Conservation (phyloP, 2,888 invertebrate species). For the Yponomeuta sedellus region DNA sequence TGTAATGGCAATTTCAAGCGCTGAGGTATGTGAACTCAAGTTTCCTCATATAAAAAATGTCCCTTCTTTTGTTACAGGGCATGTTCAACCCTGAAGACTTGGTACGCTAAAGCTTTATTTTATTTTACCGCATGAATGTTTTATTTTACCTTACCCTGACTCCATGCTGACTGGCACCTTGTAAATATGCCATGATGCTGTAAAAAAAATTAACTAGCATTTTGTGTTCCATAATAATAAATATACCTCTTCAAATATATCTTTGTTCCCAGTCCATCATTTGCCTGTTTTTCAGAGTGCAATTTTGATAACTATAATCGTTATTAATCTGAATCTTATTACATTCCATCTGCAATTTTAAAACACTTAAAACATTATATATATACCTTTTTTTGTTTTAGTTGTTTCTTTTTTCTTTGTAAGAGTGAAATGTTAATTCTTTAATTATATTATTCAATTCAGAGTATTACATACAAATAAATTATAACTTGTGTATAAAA, state of each 20-base stretch:
- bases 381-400: not conserved
- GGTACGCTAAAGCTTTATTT: constrained; percentile 64
- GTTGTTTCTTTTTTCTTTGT: not conserved
- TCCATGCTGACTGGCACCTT: constrained; percentile 19
- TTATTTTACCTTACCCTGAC: constrained; percentile 27
- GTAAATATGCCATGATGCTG: constrained; percentile 12
- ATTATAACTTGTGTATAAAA: constrained; percentile 14
- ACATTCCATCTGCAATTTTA: constrained; percentile 40
- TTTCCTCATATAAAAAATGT: too few species aligned
- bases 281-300: constrained; percentile 44
- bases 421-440: constrained; percentile 2
- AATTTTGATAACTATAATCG: constrained; percentile 31
- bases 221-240: constrained; percentile 26
- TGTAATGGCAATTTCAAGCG: too few species aligned
- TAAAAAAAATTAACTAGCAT: not conserved
- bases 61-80: constrained; percentile 77
- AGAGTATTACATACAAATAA: constrained; percentile 12
- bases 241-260: constrained; percentile 18
- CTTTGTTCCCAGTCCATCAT: not conserved
- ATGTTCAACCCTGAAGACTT: constrained; percentile 94
- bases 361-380: not conserved
- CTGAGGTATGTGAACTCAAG: too few species aligned
- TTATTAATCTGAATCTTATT: constrained; percentile 18
- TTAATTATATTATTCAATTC: not conserved
- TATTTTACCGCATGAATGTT: constrained; percentile 50